Evolutionary conservation across 2,113 vertebrate species (phyloP).

Genomic region (Odontophorus gujanensis): DNA sequence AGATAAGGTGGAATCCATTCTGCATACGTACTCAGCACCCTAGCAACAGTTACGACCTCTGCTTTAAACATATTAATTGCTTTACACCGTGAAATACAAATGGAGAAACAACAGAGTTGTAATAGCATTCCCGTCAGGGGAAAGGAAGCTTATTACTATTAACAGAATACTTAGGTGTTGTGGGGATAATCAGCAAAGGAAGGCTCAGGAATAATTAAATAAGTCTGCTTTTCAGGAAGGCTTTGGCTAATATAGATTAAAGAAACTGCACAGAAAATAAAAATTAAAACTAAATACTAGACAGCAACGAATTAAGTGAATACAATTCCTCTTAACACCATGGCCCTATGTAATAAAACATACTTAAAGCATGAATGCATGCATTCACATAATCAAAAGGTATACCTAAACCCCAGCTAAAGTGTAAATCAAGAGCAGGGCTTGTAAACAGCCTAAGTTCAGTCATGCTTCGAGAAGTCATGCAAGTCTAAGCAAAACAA

Average conservation of each 20-base stretch:
- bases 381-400: background rate
- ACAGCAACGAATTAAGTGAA: background rate
- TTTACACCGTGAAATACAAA: background rate
- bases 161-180: background rate
- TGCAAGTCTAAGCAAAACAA: background rate
- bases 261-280: background rate
- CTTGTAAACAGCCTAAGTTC: background rate
- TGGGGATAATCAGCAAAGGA: background rate
- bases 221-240: background rate
- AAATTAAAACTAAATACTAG: background rate
- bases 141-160: background rate
- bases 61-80: background rate
- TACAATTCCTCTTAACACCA: background rate
- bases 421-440: background rate
- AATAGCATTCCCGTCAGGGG: background rate
- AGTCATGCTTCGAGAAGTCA: background rate
- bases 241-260: background rate
- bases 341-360: background rate
- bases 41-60: background rate
- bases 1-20: background rate
- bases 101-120: background rate
- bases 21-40: background rate
- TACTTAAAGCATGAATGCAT: background rate
- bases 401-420: background rate
- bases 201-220: background rate